Percentiles rank a stretch among this genome's conserved stretches.
These are phyloP conservation scores for Dinocampus coccinellae DNA, from an alignment of 2,888 invertebrate species.

Conservation along the genomic window DNA sequence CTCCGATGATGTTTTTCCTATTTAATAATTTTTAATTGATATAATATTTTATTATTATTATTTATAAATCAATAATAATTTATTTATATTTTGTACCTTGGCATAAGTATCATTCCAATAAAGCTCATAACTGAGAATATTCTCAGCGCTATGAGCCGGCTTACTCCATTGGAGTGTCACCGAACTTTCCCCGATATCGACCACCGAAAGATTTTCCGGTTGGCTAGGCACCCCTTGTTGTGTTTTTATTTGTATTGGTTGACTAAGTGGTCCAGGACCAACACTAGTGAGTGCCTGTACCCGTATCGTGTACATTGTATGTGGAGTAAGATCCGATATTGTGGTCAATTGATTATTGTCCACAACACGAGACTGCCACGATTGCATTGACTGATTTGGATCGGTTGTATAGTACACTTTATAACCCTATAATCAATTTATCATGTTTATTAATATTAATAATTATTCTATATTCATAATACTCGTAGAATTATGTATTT, in stretches of 20 bases:
- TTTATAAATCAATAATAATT: neutral
- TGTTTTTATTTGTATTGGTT: constrained; percentile 97
- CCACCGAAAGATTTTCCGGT: constrained; percentile 89
- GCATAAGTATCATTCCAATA: constrained; percentile 98
- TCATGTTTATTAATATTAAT: constrained; percentile 13
- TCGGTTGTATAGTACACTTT: constrained; percentile 97
- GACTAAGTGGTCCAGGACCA: constrained; percentile 94
- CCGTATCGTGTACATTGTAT: constrained; percentile 93
- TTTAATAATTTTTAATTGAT: too few species aligned
- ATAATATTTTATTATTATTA: too few species aligned
- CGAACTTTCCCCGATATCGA: constrained; percentile 89
- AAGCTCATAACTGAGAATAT: constrained; percentile 94
- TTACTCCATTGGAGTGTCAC: constrained; percentile 93
- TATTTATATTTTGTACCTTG: constrained; percentile 72
- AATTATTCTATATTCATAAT: neutral
- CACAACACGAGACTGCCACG: constrained; percentile 94
- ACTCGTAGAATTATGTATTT: too few species aligned
- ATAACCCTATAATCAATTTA: constrained; percentile 80
- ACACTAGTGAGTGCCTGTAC: constrained; percentile 95
- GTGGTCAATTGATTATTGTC: constrained; percentile 94
- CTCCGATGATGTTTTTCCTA: constrained; percentile 86
- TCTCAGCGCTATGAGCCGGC: constrained; percentile 92
- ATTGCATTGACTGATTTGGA: constrained; percentile 85
- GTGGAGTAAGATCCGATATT: constrained; percentile 90
- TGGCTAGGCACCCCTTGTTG: constrained; percentile 99